Base-by-base conservation (phyloP, 2,888 invertebrate species). In the Drosophila neonasuta region DNA sequence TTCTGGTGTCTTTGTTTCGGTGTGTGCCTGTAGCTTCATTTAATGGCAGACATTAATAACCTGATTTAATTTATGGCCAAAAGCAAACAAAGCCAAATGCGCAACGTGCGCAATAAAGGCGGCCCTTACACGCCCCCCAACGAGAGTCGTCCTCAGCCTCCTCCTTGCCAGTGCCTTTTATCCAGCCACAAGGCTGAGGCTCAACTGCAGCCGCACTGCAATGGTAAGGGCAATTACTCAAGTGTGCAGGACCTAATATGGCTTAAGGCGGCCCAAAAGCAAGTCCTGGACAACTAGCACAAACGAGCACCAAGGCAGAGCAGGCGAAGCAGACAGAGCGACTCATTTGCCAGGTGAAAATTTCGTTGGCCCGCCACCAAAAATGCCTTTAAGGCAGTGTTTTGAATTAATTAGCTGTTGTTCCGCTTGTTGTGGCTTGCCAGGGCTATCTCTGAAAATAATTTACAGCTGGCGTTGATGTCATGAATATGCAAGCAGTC, bases 331-430 rank as follows among this genome's bases (percentile, higher is more conserved):
- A 39, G 9, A 15, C 11, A n/a, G 32, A 41, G n/a, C 29, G 58
- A 34, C 56, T 49, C 55, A 58, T 69, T 68, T 50, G 68, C 54
- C 71, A 81, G 85, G 82, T 81, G 58, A 59, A 74, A 71, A 60
- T 73, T 68, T 72, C 45, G 69, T 69, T 79, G 72, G 68, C 67
- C 55, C 51, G 46, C 49, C 32, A 59, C 78, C 74, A 75, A 77
- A 87, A 86, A 81, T 87, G 82, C 71, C 82, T 80, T 75, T 71
- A 77, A 82, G 88, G 71, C 86, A 80, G 65, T 86, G 80, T 80
- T 88, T 86, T 80, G 87, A 88, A 88, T 88, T 88, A 88, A 88
- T 88, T 88, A 88, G 86, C 86, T 65, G 80, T 69, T 68, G 58
- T 70, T 77, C 55, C 67, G 68, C 70, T 73, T 74, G 80, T 68